phyloP scores from a whole-genome alignment of 2,797 vertebrate species.

The Smutsia gigantea region DNA sequence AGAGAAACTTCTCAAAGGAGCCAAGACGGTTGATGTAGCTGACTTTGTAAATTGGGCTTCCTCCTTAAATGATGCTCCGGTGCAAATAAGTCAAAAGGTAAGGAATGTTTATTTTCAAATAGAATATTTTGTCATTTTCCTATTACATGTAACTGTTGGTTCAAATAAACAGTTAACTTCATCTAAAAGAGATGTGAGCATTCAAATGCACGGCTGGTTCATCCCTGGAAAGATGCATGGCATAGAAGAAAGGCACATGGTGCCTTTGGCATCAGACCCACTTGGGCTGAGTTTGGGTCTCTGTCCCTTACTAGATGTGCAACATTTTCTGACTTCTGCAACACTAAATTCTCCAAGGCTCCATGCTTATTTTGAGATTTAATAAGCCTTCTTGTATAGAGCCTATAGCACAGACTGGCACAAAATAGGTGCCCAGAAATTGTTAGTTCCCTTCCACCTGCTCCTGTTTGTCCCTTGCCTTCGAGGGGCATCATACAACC shows the following conservation, averaged over 20 bases:
- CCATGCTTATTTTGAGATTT: not conserved
- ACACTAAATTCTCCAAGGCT: not conserved
- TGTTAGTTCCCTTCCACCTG: not conserved
- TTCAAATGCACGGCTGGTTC: not conserved
- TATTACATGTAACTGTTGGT: not conserved
- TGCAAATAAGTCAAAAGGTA: constrained; percentile 90
- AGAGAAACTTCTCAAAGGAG: constrained; percentile 84
- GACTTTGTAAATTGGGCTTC: constrained; percentile 90
- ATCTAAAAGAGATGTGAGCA: not conserved
- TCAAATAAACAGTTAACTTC: not conserved
- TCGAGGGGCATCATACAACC: not conserved
- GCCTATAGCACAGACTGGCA: not conserved
- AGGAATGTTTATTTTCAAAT: constrained; percentile 39
- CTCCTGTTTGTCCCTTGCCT: not conserved
- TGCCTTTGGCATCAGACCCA: not conserved
- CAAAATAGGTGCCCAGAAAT: not conserved
- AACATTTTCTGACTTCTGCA: not conserved
- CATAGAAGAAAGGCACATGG: not conserved
- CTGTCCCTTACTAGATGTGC: not conserved
- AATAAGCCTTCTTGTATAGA: not conserved
- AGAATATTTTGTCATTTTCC: not conserved
- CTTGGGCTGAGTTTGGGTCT: not conserved
- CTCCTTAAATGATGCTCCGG: constrained; percentile 87
- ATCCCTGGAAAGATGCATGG: not conserved
- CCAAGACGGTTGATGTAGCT: constrained; percentile 80